Evolutionary conservation across 2,888 invertebrate genomes (phyloP), one percentile per base, ranked within the genome.

Genomic region (Cephus runcator): DNA sequence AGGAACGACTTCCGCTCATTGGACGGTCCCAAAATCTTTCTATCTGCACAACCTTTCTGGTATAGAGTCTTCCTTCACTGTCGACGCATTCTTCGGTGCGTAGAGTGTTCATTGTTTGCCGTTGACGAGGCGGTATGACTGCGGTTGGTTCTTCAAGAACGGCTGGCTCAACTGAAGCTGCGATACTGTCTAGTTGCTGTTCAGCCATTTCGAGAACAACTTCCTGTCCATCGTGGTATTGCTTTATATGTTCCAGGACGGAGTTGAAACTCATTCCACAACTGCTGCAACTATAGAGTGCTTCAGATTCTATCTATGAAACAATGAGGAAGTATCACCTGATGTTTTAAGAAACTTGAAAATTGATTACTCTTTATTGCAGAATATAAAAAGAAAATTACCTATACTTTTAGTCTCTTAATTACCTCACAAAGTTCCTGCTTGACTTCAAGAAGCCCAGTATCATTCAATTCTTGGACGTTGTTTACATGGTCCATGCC

Each of bases 181-280:
- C 76, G 23, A 79, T 69, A 69, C 82, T 82, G 12, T 88, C 84
- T 31, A 87, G 79, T 73, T 87, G 89, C 11, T 87, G 87, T 69
- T 89, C 91, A 4, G 88, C 90, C 90, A 91, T 94, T 93, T 94
- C 95, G 78, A 95, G 92, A 74, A 95, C 93, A 77, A 95, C 94
- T 89, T 95, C 94, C 86, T 95, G 94, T 75, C 95, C 94, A 87
- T 93, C 94, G 85, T 95, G 95, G 85, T 93, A 95, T 81, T 93
- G 93, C 80, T 93, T 93, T 84, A 95, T 94, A 86, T 95, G 95
- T 1, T 95, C 94, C 79, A 94, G 90, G 6, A 95, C 93, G 0
- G 94, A 94, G 40, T 93, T 92, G 86, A 95, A 95, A 77, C 93
- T 93, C 76, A 95, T 93, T 2, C 93, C 93, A 85, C 95, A 95